These are phyloP conservation scores for Epistrophe grossulariae DNA, from an alignment of 2,888 invertebrate genomes.

Conservation along the genomic window DNA sequence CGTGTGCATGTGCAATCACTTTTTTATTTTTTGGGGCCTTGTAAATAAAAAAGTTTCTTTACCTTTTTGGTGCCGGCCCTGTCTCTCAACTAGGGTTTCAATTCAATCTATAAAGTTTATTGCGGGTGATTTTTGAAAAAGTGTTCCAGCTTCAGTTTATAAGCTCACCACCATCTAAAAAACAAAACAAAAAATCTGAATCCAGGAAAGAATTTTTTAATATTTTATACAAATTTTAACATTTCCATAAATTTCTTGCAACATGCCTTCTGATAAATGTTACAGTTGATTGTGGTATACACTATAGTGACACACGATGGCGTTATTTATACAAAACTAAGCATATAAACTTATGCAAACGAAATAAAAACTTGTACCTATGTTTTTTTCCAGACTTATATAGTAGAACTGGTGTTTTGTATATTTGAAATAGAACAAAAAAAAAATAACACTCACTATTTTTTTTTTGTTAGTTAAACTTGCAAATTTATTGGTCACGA, in stretches of 20 bases:
- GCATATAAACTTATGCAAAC: constrained; percentile 24
- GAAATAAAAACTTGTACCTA: not conserved
- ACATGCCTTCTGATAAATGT: constrained; percentile 65
- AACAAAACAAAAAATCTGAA: constrained; percentile 54
- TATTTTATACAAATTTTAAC: constrained; percentile 62
- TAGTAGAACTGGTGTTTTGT: constrained; percentile 26
- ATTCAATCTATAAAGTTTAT: constrained; percentile 12
- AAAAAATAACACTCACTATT: constrained; percentile 4
- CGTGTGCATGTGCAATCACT: too few relatives aligned
- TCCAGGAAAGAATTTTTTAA: constrained; percentile 60
- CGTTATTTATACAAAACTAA: constrained; percentile 1
- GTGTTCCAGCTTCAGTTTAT: constrained; percentile 10
- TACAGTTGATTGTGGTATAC: constrained; percentile 56
- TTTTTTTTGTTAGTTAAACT: constrained; percentile 36
- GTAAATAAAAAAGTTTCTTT: too few relatives aligned
- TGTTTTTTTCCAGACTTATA: too few relatives aligned
- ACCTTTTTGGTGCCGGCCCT: not conserved
- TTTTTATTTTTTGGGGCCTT: too few relatives aligned
- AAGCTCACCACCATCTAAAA: not conserved
- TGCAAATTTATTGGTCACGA: constrained; percentile 74
- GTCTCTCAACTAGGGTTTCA: not conserved
- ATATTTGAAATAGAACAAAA: constrained; percentile 1
- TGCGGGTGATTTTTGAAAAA: constrained; percentile 21
- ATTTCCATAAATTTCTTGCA: constrained; percentile 66
- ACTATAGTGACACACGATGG: constrained; percentile 48